phyloP scores from a whole-genome alignment of 2,797 vertebrate species.

The Lycodopsis pacificus region DNA sequence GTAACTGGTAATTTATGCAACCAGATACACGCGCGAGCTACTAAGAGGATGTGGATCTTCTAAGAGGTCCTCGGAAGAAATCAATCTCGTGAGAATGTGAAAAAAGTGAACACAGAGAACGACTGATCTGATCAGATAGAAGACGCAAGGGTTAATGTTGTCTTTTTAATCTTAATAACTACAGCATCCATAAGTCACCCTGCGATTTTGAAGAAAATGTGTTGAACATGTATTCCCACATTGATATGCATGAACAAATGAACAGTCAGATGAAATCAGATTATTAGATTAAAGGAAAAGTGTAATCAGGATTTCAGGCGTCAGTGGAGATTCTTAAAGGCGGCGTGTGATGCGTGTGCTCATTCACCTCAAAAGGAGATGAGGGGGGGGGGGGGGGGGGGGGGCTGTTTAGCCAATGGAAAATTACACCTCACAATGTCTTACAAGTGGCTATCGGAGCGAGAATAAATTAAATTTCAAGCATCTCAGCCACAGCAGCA shows the following conservation, averaged over 20 bases:
- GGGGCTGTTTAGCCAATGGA: constrained; percentile 36
- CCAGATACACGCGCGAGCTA: constrained; percentile 44
- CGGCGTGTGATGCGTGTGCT: constrained; percentile 26
- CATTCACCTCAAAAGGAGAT: constrained; percentile 42
- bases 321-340: constrained; percentile 36
- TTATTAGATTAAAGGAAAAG: constrained; percentile 61
- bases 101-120: constrained; percentile 31
- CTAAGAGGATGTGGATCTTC: constrained; percentile 46
- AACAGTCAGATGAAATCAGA: constrained; percentile 53
- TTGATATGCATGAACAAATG: constrained; percentile 48
- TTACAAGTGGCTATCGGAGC: constrained; percentile 39
- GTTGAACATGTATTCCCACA: constrained; percentile 13
- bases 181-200: constrained; percentile 22
- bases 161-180: constrained; percentile 24
- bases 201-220: constrained; percentile 25
- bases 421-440: constrained; percentile 37
- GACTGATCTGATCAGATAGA: constrained; percentile 38
- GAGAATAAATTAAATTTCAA: constrained; percentile 45
- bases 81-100: constrained; percentile 30
- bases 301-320: constrained; percentile 37
- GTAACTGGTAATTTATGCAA: constrained; percentile 59
- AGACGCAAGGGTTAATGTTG: constrained; percentile 20
- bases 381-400: not conserved
- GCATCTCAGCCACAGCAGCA: constrained; percentile 14
- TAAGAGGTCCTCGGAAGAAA: constrained; percentile 41